Evolutionary conservation across 2,797 vertebrate species (phyloP).

Genomic region (Australoheros facetus): DNA sequence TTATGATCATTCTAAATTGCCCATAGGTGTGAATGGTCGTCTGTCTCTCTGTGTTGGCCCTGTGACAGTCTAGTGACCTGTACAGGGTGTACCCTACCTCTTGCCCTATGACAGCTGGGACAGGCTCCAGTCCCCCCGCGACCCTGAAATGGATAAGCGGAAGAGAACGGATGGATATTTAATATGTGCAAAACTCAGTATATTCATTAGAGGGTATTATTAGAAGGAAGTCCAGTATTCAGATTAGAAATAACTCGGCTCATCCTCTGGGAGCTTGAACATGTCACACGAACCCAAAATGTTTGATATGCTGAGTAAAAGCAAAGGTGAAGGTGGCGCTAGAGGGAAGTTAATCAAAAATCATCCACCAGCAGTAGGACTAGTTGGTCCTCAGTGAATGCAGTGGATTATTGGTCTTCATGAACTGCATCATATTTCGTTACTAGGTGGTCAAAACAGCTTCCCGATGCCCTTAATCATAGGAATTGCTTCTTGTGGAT

Average conservation of each 20-base stretch:
- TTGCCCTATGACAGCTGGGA: too few relatives aligned
- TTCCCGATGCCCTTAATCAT: background rate
- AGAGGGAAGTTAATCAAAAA: background rate
- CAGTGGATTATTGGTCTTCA: too few relatives aligned
- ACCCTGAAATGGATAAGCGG: too few relatives aligned
- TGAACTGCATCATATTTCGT: background rate
- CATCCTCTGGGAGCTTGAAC: background rate
- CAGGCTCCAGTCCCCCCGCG: too few relatives aligned
- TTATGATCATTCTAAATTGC: too few relatives aligned
- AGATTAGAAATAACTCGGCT: background rate
- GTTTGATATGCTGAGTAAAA: background rate
- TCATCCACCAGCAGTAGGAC: too few relatives aligned
- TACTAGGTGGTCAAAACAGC: background rate
- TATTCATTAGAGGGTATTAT: background rate
- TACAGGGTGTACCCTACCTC: too few relatives aligned
- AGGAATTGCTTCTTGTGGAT: background rate
- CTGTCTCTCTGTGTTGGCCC: too few relatives aligned
- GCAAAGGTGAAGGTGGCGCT: background rate
- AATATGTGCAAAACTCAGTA: background rate
- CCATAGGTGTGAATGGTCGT: too few relatives aligned
- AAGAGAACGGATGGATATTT: background rate
- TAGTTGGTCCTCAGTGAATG: too few relatives aligned
- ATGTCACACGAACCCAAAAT: background rate
- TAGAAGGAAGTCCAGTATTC: background rate
- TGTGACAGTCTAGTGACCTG: too few relatives aligned